Percentiles rank a stretch among this genome's conserved stretches.
Evolutionary conservation across 2,888 invertebrate genomes (phyloP).

Genomic region (Ferdinandea cuprea): DNA sequence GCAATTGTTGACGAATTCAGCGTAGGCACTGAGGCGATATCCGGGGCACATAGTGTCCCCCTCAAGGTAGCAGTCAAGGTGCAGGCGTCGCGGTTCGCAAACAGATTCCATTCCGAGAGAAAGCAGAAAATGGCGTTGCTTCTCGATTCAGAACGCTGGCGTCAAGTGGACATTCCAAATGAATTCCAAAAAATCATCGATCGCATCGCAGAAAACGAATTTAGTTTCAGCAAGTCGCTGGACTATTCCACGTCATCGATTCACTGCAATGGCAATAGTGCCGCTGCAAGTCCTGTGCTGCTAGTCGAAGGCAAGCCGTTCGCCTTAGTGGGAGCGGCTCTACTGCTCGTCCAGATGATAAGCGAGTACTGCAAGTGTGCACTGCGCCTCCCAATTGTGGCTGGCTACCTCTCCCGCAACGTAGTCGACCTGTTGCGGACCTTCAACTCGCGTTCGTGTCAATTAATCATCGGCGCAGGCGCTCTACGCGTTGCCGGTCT

Average conservation of each 20-base stretch:
- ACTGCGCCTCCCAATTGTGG: constrained; percentile 89
- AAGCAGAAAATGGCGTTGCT: constrained; percentile 92
- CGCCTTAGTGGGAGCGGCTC: constrained; percentile 91
- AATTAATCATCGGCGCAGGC: constrained; percentile 97
- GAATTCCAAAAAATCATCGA: constrained; percentile 94
- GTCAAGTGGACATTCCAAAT: constrained; percentile 93
- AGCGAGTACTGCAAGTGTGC: constrained; percentile 95
- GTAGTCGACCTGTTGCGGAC: constrained; percentile 94
- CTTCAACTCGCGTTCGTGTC: constrained; percentile 95
- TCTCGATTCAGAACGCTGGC: constrained; percentile 96
- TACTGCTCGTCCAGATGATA: constrained; percentile 94
- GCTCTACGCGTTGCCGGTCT: constrained; percentile 97
- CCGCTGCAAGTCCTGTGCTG: constrained; percentile 85
- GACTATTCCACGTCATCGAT: constrained; percentile 57
- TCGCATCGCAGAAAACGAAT: constrained; percentile 85
- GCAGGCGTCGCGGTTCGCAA: constrained; percentile 95
- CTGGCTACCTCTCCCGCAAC: constrained; percentile 91
- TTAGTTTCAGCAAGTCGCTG: constrained; percentile 77
- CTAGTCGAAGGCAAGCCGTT: constrained; percentile 88
- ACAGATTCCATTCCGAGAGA: constrained; percentile 94
- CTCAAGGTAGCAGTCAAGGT: constrained; percentile 92
- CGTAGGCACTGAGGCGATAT: constrained; percentile 88
- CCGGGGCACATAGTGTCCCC: constrained; percentile 90
- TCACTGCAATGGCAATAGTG: constrained; percentile 77
- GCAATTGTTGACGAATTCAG: constrained; percentile 91